Evolutionary conservation across 2,797 vertebrate genomes (phyloP).

Genomic region (Sebastes variabilis): DNA sequence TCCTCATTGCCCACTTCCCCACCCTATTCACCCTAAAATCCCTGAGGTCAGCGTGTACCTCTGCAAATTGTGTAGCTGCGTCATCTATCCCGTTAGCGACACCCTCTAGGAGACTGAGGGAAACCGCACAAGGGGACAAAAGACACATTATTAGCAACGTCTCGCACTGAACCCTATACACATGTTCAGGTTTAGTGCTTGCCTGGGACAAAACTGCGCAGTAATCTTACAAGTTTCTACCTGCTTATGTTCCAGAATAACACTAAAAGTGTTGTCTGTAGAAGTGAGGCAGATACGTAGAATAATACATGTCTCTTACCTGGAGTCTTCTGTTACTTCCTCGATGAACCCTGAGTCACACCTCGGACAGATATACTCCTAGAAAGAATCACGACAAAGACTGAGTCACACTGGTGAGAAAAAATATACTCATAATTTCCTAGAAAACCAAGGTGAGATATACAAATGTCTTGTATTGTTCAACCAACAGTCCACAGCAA

Average conservation of each 20-base stretch:
- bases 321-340: slow-evolving; percentile 97
- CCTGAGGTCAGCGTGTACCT: slow-evolving; percentile 78
- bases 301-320: slow-evolving; percentile 75
- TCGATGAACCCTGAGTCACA: slow-evolving; percentile 98
- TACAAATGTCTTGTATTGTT: not conserved
- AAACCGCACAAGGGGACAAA: slow-evolving; percentile 56
- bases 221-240: not conserved
- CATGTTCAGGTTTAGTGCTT: slow-evolving; percentile 7
- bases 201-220: slow-evolving; percentile 7
- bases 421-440: not conserved
- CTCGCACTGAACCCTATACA: not conserved
- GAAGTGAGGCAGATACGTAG: not conserved
- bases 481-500: not conserved
- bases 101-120: slow-evolving; percentile 90
- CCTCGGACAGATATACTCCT: slow-evolving; percentile 96
- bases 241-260: slow-evolving; percentile 8
- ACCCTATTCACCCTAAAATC: not conserved
- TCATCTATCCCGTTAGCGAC: slow-evolving; percentile 86
- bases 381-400: slow-evolving; percentile 42
- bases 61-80: slow-evolving; percentile 92
- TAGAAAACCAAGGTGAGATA: not conserved
- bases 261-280: not conserved
- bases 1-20: not conserved
- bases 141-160: slow-evolving; percentile 39
- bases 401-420: not conserved